Conservation (phyloP, 2,888 invertebrate genomes). For the Leptinotarsa juncta region DNA sequence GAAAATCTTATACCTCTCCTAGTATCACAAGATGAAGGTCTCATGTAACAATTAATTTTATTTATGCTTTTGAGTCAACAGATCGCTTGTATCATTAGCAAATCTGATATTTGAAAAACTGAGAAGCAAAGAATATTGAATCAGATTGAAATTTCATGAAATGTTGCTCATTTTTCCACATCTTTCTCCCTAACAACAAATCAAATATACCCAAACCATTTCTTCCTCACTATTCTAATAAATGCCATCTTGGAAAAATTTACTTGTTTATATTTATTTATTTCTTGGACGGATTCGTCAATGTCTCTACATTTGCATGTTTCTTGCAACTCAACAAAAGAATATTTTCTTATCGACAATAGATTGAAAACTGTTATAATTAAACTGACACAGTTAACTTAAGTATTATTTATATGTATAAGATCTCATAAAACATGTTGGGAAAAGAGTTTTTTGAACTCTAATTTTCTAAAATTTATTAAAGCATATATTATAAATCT, state of each 20-base stretch:
- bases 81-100: too few species aligned
- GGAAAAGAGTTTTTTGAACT: too few species aligned
- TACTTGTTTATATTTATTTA: neutral
- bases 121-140: too few species aligned
- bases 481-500: too few species aligned
- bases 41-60: too few species aligned
- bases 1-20: too few species aligned
- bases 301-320: neutral
- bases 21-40: too few species aligned
- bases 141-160: too few species aligned
- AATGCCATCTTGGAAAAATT: neutral
- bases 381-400: neutral
- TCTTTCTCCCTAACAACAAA: neutral
- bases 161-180: too few species aligned
- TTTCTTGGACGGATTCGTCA: conserved; percentile 1
- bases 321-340: neutral
- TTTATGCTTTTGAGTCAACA: too few species aligned
- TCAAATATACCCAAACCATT: neutral
- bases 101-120: too few species aligned
- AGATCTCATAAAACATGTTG: neutral
- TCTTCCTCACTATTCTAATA: neutral
- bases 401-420: neutral
- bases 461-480: too few species aligned
- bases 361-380: neutral
- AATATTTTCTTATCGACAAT: neutral